Percentiles rank a stretch among this genome's conserved stretches.
Evolutionary conservation across 2,113 vertebrate species (phyloP).

Genomic region (Pseudonaja textilis): DNA sequence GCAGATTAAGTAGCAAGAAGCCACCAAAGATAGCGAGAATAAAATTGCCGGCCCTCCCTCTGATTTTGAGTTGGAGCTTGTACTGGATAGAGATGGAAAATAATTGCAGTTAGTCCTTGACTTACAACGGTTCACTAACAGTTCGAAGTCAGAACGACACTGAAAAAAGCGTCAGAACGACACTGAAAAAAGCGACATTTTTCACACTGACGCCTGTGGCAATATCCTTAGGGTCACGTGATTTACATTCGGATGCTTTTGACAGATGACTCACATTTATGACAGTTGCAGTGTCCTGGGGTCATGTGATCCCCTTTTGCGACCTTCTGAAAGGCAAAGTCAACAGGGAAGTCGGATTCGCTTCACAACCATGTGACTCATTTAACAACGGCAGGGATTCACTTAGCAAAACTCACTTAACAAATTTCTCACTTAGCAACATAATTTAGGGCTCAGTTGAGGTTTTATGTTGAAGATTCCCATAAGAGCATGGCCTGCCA

Average conservation of each 20-base stretch:
- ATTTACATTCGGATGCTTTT: background rate
- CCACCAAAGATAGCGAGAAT: background rate
- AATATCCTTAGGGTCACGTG: background rate
- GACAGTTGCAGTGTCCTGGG: too few species aligned
- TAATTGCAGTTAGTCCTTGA: background rate
- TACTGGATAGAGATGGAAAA: background rate
- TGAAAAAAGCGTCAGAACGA: too few species aligned
- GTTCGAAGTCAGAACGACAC: background rate
- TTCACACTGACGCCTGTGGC: background rate
- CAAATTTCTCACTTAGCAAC: too few species aligned
- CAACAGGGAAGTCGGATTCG: too few species aligned
- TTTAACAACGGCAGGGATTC: too few species aligned
- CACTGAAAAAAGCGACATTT: background rate
- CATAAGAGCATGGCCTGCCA: too few species aligned
- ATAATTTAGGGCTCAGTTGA: too few species aligned
- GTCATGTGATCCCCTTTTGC: background rate
- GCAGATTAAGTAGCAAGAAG: background rate
- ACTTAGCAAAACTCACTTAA: too few species aligned
- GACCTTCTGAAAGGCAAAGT: background rate
- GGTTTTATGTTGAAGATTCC: too few species aligned
- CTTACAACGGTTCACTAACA: background rate
- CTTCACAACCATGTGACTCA: too few species aligned
- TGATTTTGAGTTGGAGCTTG: background rate
- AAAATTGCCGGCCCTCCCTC: background rate
- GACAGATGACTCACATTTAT: background rate